Evolutionary conservation across 2,888 invertebrate species (phyloP).

Genomic region (Drosophila prolongata): DNA sequence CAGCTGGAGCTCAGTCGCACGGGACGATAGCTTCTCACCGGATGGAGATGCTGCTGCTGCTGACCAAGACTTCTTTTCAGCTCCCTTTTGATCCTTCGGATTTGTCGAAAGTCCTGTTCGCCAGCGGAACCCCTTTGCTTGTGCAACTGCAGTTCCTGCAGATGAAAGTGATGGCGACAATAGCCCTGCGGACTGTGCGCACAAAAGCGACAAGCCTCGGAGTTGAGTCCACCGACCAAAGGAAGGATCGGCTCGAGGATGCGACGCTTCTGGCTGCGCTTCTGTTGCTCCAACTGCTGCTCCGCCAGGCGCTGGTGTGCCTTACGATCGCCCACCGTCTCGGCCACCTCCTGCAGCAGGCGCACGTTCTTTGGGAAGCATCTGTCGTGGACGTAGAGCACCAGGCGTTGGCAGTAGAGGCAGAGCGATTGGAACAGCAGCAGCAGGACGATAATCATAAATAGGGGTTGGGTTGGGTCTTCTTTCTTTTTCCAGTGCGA

Average conservation of each 20-base stretch:
- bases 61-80: conserved; percentile 79
- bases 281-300: conserved; percentile 59
- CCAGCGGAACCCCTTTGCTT: conserved; percentile 46
- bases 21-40: conserved; percentile 44
- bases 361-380: conserved; percentile 84
- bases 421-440: conserved; percentile 84
- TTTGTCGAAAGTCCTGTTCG: conserved; percentile 70
- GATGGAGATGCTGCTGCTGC: conserved; percentile 56
- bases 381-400: conserved; percentile 83
- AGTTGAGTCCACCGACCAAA: conserved; percentile 57
- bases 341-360: conserved; percentile 81
- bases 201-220: conserved; percentile 81
- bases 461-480: conserved; percentile 48
- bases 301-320: conserved; percentile 66
- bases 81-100: conserved; percentile 73
- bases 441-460: conserved; percentile 84
- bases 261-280: conserved; percentile 70
- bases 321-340: conserved; percentile 74
- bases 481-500: background rate
- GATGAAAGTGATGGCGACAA: conserved; percentile 82
- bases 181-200: conserved; percentile 83
- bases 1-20: conserved; percentile 41
- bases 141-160: conserved; percentile 76
- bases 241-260: conserved; percentile 55
- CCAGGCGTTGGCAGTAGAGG: conserved; percentile 83